Evolutionary conservation across 2,888 invertebrate genomes (phyloP), one percentile per base, ranked within the genome.

Genomic region (Xanthostigma xanthostigma): DNA sequence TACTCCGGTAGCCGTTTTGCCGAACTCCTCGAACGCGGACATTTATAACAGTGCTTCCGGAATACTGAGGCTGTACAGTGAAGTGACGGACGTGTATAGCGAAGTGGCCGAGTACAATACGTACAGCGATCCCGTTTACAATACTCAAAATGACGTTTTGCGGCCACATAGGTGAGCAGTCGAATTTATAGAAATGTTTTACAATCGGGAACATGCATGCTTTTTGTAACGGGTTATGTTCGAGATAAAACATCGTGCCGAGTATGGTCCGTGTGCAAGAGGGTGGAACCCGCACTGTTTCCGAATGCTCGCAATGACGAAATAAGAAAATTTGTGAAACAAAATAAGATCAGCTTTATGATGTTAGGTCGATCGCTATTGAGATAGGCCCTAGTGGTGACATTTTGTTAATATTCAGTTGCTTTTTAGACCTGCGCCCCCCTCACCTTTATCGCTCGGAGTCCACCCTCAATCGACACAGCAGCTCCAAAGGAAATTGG

Each of bases 401-500:
- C 27, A 27, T 27, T 27, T 27, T 27, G 27, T 27, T 27, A 27
- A 27, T 6, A 27, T 42, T 27, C 3, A 42, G 12, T 33, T 42
- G 11, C 33, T 17, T 42, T 9, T 17, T 4, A 36, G 48, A 47
- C 67, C 67, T 12, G 68, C 68, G 12, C 68, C 68, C 1, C 62
- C 64, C 1, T 64, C 64, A 13, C 67, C 68, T n/a, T 53, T 59
- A 27, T 27, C 27, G 27, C 27, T 58, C 45, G 59, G 57, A 8
- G 10, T 12, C 10, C 65, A 65, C 46, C 65, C 65, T 5, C 61
- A 65, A 50, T 67, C 67, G 46, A 64, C 67, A 64, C 68, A 68
- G 50, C 68, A 68, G 51, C 60, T 68, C 39, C 67, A 67, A 53
- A 55, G 68, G 46, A 65, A 65, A 54, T 59, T 68, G 37, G 65